Evolutionary conservation across 2,797 vertebrate genomes (phyloP).

Genomic region (Thaleichthys pacificus): DNA sequence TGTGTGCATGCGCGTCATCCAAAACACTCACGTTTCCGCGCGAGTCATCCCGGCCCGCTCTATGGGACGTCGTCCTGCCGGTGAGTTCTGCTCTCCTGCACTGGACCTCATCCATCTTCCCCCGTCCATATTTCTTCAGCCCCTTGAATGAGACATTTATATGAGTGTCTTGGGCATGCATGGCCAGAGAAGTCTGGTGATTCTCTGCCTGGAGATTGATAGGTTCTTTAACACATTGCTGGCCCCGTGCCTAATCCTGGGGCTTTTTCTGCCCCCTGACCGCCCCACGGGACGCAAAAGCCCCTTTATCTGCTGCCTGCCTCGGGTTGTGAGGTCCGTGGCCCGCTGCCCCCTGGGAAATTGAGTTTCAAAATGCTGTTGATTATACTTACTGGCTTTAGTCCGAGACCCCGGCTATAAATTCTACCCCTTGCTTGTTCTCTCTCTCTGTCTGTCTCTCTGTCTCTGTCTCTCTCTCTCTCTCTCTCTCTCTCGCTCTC

Average conservation of each 20-base stretch:
- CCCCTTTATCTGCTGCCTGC: constrained; percentile 36
- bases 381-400: constrained; percentile 34
- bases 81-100: background rate
- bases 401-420: constrained; percentile 29
- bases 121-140: background rate
- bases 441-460: background rate
- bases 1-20: background rate
- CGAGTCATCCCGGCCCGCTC: background rate
- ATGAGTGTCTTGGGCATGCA: background rate
- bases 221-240: constrained; percentile 15
- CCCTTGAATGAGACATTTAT: background rate
- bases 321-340: constrained; percentile 34
- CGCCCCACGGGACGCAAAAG: constrained; percentile 25
- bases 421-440: background rate
- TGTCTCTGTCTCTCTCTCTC: constrained; percentile 1
- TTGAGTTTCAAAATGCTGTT: constrained; percentile 38
- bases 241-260: constrained; percentile 21
- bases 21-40: too few relatives aligned
- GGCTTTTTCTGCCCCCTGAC: constrained; percentile 25
- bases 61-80: background rate
- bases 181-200: background rate
- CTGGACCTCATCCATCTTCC: background rate
- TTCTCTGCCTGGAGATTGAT: constrained; percentile 24
- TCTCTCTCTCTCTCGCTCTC: background rate
- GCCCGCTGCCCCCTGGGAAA: constrained; percentile 55